Base-by-base conservation (phyloP, 2,113 vertebrate genomes). In the Microtus oregoni region DNA sequence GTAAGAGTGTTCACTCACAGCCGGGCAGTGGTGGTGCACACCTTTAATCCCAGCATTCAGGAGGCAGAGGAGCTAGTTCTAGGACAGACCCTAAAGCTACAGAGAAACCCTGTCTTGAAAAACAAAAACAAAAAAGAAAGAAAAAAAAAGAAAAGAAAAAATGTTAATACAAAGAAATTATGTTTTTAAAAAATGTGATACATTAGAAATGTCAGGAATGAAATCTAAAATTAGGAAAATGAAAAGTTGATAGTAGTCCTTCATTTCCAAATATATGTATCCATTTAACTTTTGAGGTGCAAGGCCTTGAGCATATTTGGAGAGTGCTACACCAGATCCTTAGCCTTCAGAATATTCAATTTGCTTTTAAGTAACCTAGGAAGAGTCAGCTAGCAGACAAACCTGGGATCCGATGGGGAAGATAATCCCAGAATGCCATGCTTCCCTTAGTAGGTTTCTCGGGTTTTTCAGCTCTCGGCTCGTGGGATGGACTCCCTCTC, bases 201-300 rank as follows among this genome's bases (percentile, higher is more conserved):
- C 24, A 70, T 61, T 88, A 61, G 47, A 90, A 92, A 77, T 41
- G 17, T 3, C 19, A 76, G 22, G 55, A 82, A 90, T n/a, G 5
- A 91, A 91, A 91, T 75, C 58, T 90, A 75, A 90, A 75, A 8
- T 77, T 91, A 24, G 67, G 52, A 87, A 94, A 77, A 32, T 72
- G 55, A 44, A 86, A 86, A 82, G 70, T 28, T 11, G n/a, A 47
- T 38, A 13, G 61, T 77, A 10, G 47, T 73, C 70, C 1, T 94
- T 82, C 12, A 7, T 86, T 89, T 86, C 15, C 19, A 41, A 11
- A 38, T n/a, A 17, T 47, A 47, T 67, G 44, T 65, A 47, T 67
- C 38, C 15, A 67, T 5, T 30, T 38, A 41, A 9, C 26, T 38
- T 75, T 75, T 75, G 70, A 13, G 17, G n/a, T 61, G 19, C 26